Evolutionary conservation across 2,888 invertebrate genomes (phyloP).

Genomic region (Apotomis betuletana): DNA sequence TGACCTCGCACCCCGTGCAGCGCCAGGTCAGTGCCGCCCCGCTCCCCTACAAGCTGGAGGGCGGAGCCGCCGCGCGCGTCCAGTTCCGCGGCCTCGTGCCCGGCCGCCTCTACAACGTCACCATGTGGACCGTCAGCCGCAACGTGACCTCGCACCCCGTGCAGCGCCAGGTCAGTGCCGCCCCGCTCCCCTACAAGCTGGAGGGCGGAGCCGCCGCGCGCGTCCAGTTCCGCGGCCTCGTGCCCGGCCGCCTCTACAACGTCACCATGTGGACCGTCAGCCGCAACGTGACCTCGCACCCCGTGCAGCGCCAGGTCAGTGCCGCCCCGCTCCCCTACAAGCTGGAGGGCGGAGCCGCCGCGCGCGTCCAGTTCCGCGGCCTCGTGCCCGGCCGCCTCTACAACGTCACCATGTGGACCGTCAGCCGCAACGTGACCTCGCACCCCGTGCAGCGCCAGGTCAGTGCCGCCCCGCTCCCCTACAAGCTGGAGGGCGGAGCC

Average conservation of each 20-base stretch:
- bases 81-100: conserved; percentile 52
- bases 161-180: conserved; percentile 55
- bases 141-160: conserved; percentile 89
- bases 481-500: no score
- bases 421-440: conserved; percentile 89
- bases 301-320: no score
- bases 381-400: conserved; percentile 79
- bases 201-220: no score
- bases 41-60: no score
- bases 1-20: conserved; percentile 86
- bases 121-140: conserved; percentile 92
- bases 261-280: conserved; percentile 93
- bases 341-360: no score
- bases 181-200: no score
- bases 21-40: no score
- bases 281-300: conserved; percentile 83
- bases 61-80: no score
- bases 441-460: conserved; percentile 74
- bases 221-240: conserved; percentile 79
- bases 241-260: conserved; percentile 90
- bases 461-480: no score
- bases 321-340: no score
- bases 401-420: conserved; percentile 92
- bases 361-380: no score
- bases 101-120: conserved; percentile 91